These are phyloP conservation scores for Volucella bombylans DNA, from an alignment of 2,888 invertebrate genomes.

Conservation along the genomic window DNA sequence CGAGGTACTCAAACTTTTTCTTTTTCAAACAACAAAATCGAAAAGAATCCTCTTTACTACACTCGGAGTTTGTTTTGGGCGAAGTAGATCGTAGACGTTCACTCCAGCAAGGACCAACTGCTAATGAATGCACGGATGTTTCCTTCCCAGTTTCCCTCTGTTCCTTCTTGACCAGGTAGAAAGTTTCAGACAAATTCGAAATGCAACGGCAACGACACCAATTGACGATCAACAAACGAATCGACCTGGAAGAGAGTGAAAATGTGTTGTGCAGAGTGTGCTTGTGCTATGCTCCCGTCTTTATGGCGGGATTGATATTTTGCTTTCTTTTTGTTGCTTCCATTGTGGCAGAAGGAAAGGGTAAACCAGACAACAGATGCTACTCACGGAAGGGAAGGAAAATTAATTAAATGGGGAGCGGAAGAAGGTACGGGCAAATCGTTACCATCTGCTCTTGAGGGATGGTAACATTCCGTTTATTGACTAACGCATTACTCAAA, in stretches of 20 bases:
- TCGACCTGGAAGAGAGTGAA: neutral
- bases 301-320: conserved; percentile 27
- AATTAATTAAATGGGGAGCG: neutral
- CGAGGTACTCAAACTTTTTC: neutral
- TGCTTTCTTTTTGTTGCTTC: neutral
- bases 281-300: neutral
- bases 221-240: conserved; percentile 5
- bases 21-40: conserved; percentile 2
- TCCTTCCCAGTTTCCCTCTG: conserved; percentile 24
- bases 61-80: conserved; percentile 33
- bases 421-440: neutral
- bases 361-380: conserved; percentile 24
- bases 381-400: neutral
- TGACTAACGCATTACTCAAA: neutral
- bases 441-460: conserved; percentile 21
- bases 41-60: conserved; percentile 33
- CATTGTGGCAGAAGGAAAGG: too few relatives aligned
- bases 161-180: too few relatives aligned
- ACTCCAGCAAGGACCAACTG: conserved; percentile 66
- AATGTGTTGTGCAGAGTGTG: neutral
- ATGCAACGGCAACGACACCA: neutral
- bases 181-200: neutral
- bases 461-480: neutral
- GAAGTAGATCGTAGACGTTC: conserved; percentile 39
- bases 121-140: conserved; percentile 39